Base-by-base conservation (phyloP, 2,888 invertebrate species). In the Agrotis segetum region DNA sequence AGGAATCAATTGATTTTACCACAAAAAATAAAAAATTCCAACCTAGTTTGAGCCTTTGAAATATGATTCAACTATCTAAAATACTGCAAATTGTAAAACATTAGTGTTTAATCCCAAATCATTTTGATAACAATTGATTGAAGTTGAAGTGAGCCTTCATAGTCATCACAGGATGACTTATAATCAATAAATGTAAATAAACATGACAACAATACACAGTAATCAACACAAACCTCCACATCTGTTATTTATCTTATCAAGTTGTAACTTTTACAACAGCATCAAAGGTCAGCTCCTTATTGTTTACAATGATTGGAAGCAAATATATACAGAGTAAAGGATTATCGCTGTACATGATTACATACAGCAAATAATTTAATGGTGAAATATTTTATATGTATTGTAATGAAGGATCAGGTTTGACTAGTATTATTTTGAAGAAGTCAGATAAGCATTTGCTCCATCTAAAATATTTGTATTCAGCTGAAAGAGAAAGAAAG, bases 281-380 rank as follows among this genome's bases (percentile, higher is more conserved):
- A 74, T 55, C 24, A 63, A 11, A 79, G 67, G 74, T 79, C 62
- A 63, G 59, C 46, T 53, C 13, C 40, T 13, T 47, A 50, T 77
- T 60, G 24, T 67, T 63, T 44, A 49, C 34, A 66, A 19, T 16
- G 24, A 44, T 70, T 58, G n/a, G 29, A 21, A 73, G 55, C n/a
- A 55, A 68, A 44, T 47, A 24, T 24, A 52, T 34, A 74, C 55
- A 46, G 5, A 56, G 21, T 21, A 50, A n/a, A 40, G 9, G 40
- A 40, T 40, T 40, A 11, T 40, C 11, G 9, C 40, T 40, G 40
- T 40, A 40, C 11, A 40, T 40, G 11, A 40, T 40, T 21, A 50
- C n/a, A 2, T 49, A 16, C 21, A 6, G 34, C n/a, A 34, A 19
- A 56, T 13, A 67, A 50, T 2, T 29, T 34, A 50, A 11, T 50